Conservation (phyloP, 2,888 invertebrate genomes). For the Glaucopsyche alexis region DNA sequence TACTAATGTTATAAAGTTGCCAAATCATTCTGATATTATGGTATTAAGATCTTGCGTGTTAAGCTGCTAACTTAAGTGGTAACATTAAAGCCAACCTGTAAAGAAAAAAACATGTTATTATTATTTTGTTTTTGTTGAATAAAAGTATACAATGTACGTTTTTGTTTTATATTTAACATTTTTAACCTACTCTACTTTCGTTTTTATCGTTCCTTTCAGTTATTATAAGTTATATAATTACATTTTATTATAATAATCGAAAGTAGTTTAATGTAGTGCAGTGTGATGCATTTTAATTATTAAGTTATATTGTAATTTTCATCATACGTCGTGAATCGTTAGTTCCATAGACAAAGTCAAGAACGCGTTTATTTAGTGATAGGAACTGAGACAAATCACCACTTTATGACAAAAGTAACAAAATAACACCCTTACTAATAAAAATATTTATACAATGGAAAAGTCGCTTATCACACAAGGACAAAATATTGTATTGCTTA, state of each 20-base stretch:
- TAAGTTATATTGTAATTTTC: too few relatives aligned
- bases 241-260: neutral
- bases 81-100: slow-evolving; percentile 14
- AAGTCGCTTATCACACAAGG: too few relatives aligned
- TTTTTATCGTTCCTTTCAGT: neutral
- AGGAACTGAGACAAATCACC: too few relatives aligned
- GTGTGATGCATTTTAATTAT: neutral
- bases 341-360: too few relatives aligned
- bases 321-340: too few relatives aligned
- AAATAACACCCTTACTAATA: too few relatives aligned
- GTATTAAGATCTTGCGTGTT: neutral
- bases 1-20: slow-evolving; percentile 5
- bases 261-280: neutral
- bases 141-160: neutral
- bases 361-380: too few relatives aligned
- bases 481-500: too few relatives aligned
- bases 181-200: slow-evolving; percentile 8
- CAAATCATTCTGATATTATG: neutral
- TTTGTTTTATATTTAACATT: neutral
- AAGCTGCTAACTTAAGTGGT: neutral
- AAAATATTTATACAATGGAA: too few relatives aligned
- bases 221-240: neutral
- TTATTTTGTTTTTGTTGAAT: neutral
- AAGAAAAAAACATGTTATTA: neutral
- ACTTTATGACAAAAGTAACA: too few relatives aligned